Base-by-base conservation (phyloP, 2,113 vertebrate species). In the Gulo gulo region DNA sequence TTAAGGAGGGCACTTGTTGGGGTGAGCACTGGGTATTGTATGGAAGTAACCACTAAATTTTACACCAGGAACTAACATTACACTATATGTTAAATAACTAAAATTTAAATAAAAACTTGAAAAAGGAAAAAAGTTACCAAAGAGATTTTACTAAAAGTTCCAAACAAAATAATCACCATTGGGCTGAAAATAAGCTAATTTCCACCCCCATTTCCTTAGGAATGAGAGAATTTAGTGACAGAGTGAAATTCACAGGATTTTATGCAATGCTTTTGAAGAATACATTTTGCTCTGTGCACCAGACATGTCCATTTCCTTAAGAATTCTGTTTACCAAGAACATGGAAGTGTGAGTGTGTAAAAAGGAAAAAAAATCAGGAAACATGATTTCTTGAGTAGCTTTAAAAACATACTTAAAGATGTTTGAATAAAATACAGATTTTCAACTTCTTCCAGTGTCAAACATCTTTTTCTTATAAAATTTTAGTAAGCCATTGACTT, bases 121-220 rank as follows among this genome's bases (percentile, higher is more conserved):
- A 69, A 69, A n/a, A 69, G 8, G 50, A 97, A 88, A 57, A 88
- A 57, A 90, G 63, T 73, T 42, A 63, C n/a, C 36, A 93, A 81
- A 59, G 9, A 82, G 11, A 79, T 95, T 96, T 93, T 86, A 80
- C 39, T 91, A 45, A 91, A 91, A 88, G 20, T 65, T 91, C 67
- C 6, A 81, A 91, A 61, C 9, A 88, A 52, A 95, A 57, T 79
- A 42, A 84, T 92, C 24, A 86, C 26, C n/a, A 92, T 34, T 36
- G 52, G 6, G n/a, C 29, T 82, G 9, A 93, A 88, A 90, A 74
- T 63, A 76, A 34, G 1, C 20, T 42, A 81, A 57, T 2, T 88
- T 81, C 29, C n/a, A 65, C 0, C 21, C 18, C 21, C 26, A 11
- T 36, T 42, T 91, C 14, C 78, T 86, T 39, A 69, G 47, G 83